Conservation (phyloP, 2,113 vertebrate species). For the Mungos mungo region DNA sequence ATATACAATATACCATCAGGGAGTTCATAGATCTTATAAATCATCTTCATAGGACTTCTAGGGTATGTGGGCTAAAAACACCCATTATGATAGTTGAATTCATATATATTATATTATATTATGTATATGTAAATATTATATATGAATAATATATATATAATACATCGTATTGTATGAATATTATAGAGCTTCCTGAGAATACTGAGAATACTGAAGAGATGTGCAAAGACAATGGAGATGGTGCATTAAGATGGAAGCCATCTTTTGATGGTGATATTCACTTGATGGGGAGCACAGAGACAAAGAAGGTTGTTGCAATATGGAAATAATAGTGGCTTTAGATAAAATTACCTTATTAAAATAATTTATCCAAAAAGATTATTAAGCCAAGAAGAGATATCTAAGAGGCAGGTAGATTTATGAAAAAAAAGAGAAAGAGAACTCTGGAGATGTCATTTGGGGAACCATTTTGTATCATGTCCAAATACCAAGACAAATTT, state of each 20-base stretch:
- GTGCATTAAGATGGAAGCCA: background rate
- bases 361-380: background rate
- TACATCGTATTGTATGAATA: no score
- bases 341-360: background rate
- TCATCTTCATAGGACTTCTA: background rate
- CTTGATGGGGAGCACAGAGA: background rate
- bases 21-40: background rate
- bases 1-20: background rate
- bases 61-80: background rate
- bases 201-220: background rate
- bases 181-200: background rate
- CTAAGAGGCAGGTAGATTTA: background rate
- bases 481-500: background rate
- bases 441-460: background rate
- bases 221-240: background rate
- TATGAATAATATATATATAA: no score
- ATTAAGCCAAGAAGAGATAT: background rate
- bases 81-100: background rate
- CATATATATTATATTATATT: background rate
- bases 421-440: background rate
- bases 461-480: background rate
- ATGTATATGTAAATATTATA: background rate
- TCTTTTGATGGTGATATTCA: background rate
- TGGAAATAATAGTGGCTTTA: background rate
- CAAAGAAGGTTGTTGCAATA: background rate